Base-by-base conservation (phyloP, 2,113 vertebrate species). In the Tetrax tetrax region DNA sequence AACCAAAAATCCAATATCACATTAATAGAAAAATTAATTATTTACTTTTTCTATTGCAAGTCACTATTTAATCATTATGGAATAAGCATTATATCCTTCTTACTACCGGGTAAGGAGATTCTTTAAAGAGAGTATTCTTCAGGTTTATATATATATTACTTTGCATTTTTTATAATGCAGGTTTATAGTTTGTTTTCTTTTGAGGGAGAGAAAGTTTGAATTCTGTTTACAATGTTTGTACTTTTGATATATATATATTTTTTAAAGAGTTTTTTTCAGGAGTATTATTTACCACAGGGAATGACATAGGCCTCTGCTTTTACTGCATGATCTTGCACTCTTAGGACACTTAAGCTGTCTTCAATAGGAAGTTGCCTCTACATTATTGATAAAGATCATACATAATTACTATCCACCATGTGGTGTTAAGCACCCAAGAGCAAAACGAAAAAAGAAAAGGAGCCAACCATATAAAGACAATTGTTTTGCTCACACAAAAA, bases 381-480 rank as follows among this genome's bases (percentile, higher is more conserved):
- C 90, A 96, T 95, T 95, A 97, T 95, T 95, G 33, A 96, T 90
- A 78, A 93, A 87, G 43, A 89, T 82, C 35, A 87, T 97, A 35
- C 94, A 80, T 97, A 96, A 97, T 97, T 98, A 81, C 87, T 96
- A 64, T 76, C 59, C 43, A 85, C 37, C 54, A 80, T 96, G 88
- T 95, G 86, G 64, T 53, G 76, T 85, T 96, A 79, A 88, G 60
- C 14, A 10, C 63, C 25, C 24, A 84, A 85, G 78, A 93, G 20
- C 22, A 90, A 95, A 95, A 81, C 20, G 0, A 35, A 81, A 89
- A 89, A 87, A 54, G 17, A 92, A 95, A 69, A 79, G 6, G 14
- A 96, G 7, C 4, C 27, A 85, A 53, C 33, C 37, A 65, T 37
- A 50, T 68, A 79, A 91, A 96, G 11, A 69, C 48, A 51, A 82